Conservation (phyloP, 2,113 vertebrate genomes). For the Ifrita kowaldi region DNA sequence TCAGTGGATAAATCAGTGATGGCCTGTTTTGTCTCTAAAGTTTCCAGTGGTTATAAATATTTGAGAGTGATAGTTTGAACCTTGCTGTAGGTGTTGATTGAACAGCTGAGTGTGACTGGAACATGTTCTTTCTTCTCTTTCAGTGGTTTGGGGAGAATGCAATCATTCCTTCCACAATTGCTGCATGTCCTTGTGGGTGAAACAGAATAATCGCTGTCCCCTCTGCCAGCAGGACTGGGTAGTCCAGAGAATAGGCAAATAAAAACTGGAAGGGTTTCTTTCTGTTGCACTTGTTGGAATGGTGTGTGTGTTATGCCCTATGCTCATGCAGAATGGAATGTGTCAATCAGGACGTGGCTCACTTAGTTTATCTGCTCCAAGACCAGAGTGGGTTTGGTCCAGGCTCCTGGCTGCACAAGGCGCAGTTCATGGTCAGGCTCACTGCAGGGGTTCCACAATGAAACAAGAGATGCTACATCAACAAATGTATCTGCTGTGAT, state of each 20-base stretch:
- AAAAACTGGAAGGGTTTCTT: constrained; percentile 21
- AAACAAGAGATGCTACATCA: not conserved
- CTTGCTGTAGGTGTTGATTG: not conserved
- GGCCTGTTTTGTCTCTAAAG: not conserved
- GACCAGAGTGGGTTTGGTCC: not conserved
- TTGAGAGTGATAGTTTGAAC: not conserved
- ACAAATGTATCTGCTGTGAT: not conserved
- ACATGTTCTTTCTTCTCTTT: constrained; percentile 61
- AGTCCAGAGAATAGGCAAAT: constrained; percentile 98
- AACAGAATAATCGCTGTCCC: constrained; percentile 98
- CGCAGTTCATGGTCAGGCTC: not conserved
- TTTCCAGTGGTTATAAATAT: not conserved
- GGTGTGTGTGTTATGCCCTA: not conserved
- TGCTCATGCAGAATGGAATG: not conserved
- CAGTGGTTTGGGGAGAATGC: constrained; percentile 99
- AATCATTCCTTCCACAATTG: constrained; percentile 99
- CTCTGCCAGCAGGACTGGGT: constrained; percentile 99
- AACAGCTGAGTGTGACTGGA: not conserved
- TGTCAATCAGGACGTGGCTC: not conserved
- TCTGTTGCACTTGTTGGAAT: not conserved
- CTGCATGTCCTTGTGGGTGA: constrained; percentile 99
- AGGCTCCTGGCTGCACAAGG: not conserved
- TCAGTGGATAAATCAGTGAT: not conserved
- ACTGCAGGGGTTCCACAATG: not conserved
- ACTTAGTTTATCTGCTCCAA: not conserved